phyloP scores from a whole-genome alignment of 2,888 invertebrate species.

The Rosalia funebris region DNA sequence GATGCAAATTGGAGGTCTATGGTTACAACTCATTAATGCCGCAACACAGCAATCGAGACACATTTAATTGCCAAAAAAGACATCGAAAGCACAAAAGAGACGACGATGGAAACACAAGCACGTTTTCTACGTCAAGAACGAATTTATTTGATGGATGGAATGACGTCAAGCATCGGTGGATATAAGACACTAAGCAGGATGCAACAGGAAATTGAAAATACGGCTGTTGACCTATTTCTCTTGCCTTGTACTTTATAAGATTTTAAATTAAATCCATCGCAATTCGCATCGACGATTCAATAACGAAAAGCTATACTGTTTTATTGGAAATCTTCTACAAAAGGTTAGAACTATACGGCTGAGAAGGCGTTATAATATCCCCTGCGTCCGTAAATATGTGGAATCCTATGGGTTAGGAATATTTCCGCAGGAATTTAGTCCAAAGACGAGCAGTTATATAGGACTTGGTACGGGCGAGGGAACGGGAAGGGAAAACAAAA shows the following conservation, averaged over 20 bases:
- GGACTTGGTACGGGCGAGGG: too few relatives aligned
- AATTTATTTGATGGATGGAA: conserved; percentile 1
- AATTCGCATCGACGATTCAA: too few relatives aligned
- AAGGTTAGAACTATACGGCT: too few relatives aligned
- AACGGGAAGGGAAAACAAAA: too few relatives aligned
- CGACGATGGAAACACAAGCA: neutral
- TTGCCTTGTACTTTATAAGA: neutral
- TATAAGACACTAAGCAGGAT: conserved; percentile 7
- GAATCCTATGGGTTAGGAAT: too few relatives aligned
- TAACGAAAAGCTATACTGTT: too few relatives aligned
- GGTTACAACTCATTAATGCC: neutral
- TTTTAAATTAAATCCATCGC: too few relatives aligned
- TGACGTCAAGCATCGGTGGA: conserved; percentile 12
- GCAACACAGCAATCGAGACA: neutral
- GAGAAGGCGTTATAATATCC: too few relatives aligned
- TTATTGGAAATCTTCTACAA: too few relatives aligned
- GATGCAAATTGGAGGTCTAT: neutral
- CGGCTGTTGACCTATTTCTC: neutral
- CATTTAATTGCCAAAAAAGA: neutral
- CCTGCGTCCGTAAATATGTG: too few relatives aligned
- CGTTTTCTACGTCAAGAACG: neutral
- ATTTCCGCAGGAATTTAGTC: too few relatives aligned
- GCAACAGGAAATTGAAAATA: conserved; percentile 4
- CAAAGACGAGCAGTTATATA: too few relatives aligned
- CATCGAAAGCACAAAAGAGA: neutral